A percentile compares a stretch with the other conserved stretches of the same genome.
These are phyloP conservation scores for Diarsia rubi DNA, from an alignment of 2,888 invertebrate genomes.

Conservation along the genomic window DNA sequence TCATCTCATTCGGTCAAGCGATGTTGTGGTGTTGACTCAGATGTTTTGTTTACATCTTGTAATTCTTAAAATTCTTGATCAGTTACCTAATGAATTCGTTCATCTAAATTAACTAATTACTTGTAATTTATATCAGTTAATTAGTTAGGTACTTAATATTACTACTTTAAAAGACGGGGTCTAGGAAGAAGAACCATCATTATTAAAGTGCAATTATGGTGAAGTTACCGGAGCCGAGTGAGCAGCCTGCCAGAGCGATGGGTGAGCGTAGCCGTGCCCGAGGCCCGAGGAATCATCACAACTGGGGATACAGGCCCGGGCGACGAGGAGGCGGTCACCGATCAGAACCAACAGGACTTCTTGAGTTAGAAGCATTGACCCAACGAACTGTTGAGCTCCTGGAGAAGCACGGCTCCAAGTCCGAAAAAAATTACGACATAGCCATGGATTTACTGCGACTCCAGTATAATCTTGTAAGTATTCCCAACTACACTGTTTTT, in stretches of 20 bases:
- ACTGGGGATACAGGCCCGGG: constrained; percentile 70
- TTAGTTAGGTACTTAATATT: no score
- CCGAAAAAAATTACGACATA: constrained; percentile 64
- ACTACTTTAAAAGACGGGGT: constrained; percentile 29
- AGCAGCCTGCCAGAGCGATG: constrained; percentile 61
- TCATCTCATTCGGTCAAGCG: constrained; percentile 21
- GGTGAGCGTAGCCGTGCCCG: constrained; percentile 58
- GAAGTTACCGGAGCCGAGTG: constrained; percentile 67
- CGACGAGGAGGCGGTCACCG: constrained; percentile 57
- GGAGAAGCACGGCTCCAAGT: constrained; percentile 71
- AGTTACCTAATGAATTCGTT: constrained; percentile 38
- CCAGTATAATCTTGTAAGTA: constrained; percentile 78
- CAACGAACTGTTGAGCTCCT: constrained; percentile 71
- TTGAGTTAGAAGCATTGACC: constrained; percentile 72
- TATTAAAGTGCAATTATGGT: constrained; percentile 70
- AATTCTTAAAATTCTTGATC: constrained; percentile 1
- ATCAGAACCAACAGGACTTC: constrained; percentile 71
- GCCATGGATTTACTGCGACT: constrained; percentile 77
- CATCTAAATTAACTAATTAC: constrained; percentile 42
- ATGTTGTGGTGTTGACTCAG: constrained; percentile 15
- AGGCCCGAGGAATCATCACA: constrained; percentile 66
- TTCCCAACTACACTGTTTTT: not conserved
- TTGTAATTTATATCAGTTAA: constrained; percentile 22
- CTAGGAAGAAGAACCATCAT: constrained; percentile 12
- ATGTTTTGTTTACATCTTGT: constrained; percentile 14